Percentiles rank a stretch among this genome's conserved stretches.
These are phyloP conservation scores for Cyprinodon diabolis DNA, from an alignment of 2,797 vertebrate species.

Conservation along the genomic window DNA sequence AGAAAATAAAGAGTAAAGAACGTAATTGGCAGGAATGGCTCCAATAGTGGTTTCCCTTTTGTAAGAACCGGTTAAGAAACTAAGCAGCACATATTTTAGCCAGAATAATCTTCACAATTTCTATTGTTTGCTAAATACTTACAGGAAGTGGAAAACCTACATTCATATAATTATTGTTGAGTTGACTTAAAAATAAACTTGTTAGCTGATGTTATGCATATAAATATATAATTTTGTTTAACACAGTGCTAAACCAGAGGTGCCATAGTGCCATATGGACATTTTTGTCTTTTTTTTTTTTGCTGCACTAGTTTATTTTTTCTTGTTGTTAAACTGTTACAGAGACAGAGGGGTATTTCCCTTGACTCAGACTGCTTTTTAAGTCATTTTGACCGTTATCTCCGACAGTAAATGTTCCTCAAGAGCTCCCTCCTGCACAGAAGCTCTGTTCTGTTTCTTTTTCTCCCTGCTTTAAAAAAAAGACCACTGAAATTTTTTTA, in stretches of 20 bases:
- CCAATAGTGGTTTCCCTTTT: background rate
- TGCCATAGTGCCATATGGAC: background rate
- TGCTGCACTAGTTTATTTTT: conserved; percentile 12
- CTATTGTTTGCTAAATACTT: background rate
- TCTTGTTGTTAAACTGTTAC: background rate
- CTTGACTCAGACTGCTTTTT: background rate
- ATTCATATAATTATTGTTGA: too few relatives aligned
- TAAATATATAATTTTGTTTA: background rate
- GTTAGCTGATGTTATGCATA: background rate
- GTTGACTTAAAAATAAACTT: too few relatives aligned
- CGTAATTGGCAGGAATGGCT: background rate
- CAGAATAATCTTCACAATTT: background rate
- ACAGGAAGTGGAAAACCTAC: background rate
- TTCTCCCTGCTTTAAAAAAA: conserved; percentile 15
- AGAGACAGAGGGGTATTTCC: background rate
- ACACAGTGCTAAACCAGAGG: background rate
- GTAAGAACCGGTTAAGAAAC: too few relatives aligned
- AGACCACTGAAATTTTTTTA: conserved; percentile 9
- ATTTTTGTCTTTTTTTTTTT: conserved; percentile 1
- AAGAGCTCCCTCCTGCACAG: background rate
- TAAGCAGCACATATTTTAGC: background rate
- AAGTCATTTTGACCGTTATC: background rate
- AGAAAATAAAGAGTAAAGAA: background rate
- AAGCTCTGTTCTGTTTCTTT: background rate
- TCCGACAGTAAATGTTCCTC: background rate